phyloP scores from a whole-genome alignment of 2,113 vertebrate genomes.

The Empidonax alnorum region DNA sequence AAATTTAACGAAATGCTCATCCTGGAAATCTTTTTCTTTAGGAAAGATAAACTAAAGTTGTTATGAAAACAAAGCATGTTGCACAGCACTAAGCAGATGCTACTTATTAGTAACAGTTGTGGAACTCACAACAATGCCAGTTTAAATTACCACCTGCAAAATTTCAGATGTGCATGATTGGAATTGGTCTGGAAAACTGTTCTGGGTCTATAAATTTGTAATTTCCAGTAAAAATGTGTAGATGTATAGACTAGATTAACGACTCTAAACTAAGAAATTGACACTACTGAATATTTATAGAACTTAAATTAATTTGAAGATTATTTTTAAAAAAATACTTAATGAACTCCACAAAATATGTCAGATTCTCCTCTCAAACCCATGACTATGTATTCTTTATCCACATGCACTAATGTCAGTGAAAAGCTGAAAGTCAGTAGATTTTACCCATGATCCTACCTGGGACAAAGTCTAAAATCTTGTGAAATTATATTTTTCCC shows the following conservation, averaged over 20 bases:
- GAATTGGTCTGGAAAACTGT: neutral
- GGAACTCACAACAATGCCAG: neutral
- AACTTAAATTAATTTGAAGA: neutral
- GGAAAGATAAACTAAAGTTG: neutral
- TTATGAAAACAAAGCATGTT: constrained; percentile 1
- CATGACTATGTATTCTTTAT: neutral
- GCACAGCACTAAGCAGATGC: neutral
- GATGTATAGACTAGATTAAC: neutral
- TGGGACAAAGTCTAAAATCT: neutral
- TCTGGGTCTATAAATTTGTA: neutral
- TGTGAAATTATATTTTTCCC: neutral
- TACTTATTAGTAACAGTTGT: neutral
- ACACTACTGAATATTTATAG: neutral
- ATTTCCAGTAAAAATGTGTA: neutral
- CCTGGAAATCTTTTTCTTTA: neutral
- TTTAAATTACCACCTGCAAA: constrained; percentile 21
- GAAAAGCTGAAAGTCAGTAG: neutral
- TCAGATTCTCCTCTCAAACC: neutral
- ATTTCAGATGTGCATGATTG: neutral
- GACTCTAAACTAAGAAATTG: neutral
- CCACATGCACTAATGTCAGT: neutral
- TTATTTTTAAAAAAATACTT: neutral
- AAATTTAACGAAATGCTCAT: neutral
- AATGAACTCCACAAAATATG: neutral
- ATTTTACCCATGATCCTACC: neutral